phyloP scores from a whole-genome alignment of 2,797 vertebrate species.

The Pteronotus mesoamericanus region DNA sequence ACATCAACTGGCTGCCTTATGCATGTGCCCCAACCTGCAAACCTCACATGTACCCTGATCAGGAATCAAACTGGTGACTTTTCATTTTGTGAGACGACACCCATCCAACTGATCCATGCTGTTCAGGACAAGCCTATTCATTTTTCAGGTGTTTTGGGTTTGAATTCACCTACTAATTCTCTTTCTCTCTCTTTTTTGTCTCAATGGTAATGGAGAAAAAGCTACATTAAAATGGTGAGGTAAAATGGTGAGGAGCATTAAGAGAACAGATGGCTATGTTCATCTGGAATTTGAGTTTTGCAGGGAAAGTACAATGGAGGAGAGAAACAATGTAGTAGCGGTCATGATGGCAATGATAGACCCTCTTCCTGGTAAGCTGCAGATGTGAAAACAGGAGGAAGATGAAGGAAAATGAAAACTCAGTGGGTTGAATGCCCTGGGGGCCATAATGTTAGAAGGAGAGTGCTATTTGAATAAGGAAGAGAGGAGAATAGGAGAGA shows the following conservation, averaged over 20 bases:
- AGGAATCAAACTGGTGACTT: neutral
- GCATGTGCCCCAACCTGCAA: no score
- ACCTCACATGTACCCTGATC: neutral
- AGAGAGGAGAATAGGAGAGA: neutral
- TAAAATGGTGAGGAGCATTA: neutral
- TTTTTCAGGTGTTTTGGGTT: neutral
- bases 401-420: neutral
- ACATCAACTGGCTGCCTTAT: no score
- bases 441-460: neutral
- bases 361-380: neutral
- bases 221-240: neutral
- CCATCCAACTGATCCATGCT: neutral
- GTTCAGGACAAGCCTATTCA: neutral
- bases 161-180: neutral
- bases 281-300: neutral
- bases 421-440: neutral
- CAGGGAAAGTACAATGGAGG: neutral
- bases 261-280: neutral
- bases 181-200: neutral
- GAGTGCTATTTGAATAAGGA: neutral
- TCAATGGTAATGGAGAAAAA: neutral
- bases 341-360: neutral
- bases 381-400: neutral
- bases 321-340: neutral
- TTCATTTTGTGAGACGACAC: neutral